Conservation (phyloP, 2,797 vertebrate genomes). For the Anguilla megastoma region DNA sequence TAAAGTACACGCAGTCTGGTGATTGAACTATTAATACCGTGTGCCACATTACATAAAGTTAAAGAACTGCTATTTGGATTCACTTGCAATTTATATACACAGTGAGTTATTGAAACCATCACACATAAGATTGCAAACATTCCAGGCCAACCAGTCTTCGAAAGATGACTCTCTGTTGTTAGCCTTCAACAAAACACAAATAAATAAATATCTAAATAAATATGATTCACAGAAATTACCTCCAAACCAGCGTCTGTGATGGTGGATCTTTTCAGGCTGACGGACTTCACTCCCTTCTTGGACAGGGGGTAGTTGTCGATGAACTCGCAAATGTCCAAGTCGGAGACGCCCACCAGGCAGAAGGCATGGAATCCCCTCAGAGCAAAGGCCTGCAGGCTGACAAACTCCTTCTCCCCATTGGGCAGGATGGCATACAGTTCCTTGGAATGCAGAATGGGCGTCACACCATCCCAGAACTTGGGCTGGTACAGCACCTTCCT, state of each 20-base stretch:
- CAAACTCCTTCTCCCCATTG: conserved; percentile 92
- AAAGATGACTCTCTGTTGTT: neutral
- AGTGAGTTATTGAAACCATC: neutral
- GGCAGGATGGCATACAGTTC: conserved; percentile 92
- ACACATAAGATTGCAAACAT: neutral
- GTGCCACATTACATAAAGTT: neutral
- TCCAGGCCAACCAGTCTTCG: neutral
- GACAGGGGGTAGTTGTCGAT: conserved; percentile 98
- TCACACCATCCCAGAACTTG: conserved; percentile 96
- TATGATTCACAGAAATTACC: conserved; percentile 68
- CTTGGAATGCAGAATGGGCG: conserved; percentile 93
- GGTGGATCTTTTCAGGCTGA: conserved; percentile 97
- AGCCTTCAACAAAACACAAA: neutral
- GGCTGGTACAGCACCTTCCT: conserved; percentile 93
- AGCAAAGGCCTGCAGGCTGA: conserved; percentile 94
- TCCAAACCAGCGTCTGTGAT: conserved; percentile 96
- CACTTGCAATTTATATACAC: neutral
- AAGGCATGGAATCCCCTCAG: conserved; percentile 94
- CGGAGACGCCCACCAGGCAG: conserved; percentile 95
- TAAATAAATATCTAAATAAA: neutral
- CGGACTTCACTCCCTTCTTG: conserved; percentile 95
- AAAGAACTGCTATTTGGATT: neutral
- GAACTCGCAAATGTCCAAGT: conserved; percentile 99
- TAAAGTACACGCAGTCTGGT: neutral
- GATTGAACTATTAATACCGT: neutral